These are phyloP conservation scores for Cataglyphis hispanica DNA, from an alignment of 1,140 invertebrate species.

Conservation along the genomic window DNA sequence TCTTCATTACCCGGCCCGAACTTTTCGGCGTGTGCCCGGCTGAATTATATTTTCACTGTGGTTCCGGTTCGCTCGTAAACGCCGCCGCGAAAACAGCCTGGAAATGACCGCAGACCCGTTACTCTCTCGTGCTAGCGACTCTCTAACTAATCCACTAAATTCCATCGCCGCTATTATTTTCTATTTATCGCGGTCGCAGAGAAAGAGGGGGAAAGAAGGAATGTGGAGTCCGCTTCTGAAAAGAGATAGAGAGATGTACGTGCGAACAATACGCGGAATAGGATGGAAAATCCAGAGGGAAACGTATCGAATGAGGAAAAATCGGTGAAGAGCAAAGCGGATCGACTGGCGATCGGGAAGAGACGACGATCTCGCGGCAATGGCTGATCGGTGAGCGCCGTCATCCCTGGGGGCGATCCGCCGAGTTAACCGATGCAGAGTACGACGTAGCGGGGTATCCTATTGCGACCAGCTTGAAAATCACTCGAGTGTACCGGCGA, in stretches of 20 bases:
- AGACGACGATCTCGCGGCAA: conserved; percentile 33
- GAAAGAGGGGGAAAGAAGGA: background rate
- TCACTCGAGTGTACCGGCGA: conserved; percentile 65
- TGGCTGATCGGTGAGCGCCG: conserved; percentile 50
- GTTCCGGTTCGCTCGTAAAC: conserved; percentile 3
- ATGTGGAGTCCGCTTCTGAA: background rate
- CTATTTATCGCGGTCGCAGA: conserved; percentile 28
- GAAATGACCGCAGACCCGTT: conserved; percentile 56
- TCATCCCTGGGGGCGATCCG: conserved; percentile 70
- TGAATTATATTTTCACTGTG: conserved; percentile 62
- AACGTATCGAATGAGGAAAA: conserved; percentile 27
- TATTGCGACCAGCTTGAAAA: conserved; percentile 79
- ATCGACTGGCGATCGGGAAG: background rate
- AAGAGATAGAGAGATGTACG: conserved; percentile 6
- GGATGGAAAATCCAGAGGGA: background rate
- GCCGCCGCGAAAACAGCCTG: conserved; percentile 17
- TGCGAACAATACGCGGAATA: background rate
- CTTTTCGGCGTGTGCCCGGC: conserved; percentile 28
- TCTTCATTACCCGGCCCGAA: conserved; percentile 55
- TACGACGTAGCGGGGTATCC: conserved; percentile 69
- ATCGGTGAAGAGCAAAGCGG: background rate
- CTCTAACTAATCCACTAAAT: conserved; percentile 38
- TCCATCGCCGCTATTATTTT: conserved; percentile 25
- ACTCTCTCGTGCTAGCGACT: conserved; percentile 22
- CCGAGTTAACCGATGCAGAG: conserved; percentile 75